Percentiles rank a stretch among this genome's conserved stretches.
phyloP scores from a whole-genome alignment of 2,797 vertebrate genomes.

The Chrysocyon brachyurus region DNA sequence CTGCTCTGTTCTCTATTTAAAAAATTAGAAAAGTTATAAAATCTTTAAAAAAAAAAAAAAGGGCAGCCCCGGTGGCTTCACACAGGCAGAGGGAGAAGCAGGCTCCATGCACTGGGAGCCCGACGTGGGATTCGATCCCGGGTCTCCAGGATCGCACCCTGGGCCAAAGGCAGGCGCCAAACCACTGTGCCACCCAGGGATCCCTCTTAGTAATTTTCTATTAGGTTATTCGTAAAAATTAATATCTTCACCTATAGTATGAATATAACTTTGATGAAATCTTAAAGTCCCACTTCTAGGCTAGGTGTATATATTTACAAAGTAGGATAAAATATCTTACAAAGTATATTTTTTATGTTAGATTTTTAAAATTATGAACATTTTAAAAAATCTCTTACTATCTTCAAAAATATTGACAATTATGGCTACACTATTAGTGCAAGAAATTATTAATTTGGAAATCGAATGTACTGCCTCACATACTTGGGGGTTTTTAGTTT shows the following conservation, averaged over 20 bases:
- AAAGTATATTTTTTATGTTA: conserved; percentile 12
- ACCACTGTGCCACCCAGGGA: too few relatives aligned
- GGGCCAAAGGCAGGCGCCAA: too few relatives aligned
- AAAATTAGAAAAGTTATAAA: not conserved
- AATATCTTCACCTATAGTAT: not conserved
- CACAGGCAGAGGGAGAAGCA: too few relatives aligned
- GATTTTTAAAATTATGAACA: not conserved
- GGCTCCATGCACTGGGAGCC: too few relatives aligned
- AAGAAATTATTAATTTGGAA: conserved; percentile 33
- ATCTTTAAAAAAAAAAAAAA: too few relatives aligned
- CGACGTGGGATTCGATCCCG: too few relatives aligned
- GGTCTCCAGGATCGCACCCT: too few relatives aligned
- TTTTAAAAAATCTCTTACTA: conserved; percentile 30
- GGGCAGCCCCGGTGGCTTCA: too few relatives aligned
- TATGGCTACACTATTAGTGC: not conserved
- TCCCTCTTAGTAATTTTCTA: not conserved
- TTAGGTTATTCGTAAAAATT: conserved; percentile 48
- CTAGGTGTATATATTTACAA: conserved; percentile 17
- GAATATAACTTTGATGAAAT: conserved; percentile 59
- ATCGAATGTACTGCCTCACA: not conserved
- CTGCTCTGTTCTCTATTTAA: not conserved
- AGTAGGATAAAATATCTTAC: not conserved
- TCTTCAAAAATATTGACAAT: conserved; percentile 46
- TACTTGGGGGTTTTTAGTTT: not conserved
- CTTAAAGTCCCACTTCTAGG: not conserved